Conservation (phyloP, 2,113 vertebrate genomes). For the Chelonoidis abingdonii region DNA sequence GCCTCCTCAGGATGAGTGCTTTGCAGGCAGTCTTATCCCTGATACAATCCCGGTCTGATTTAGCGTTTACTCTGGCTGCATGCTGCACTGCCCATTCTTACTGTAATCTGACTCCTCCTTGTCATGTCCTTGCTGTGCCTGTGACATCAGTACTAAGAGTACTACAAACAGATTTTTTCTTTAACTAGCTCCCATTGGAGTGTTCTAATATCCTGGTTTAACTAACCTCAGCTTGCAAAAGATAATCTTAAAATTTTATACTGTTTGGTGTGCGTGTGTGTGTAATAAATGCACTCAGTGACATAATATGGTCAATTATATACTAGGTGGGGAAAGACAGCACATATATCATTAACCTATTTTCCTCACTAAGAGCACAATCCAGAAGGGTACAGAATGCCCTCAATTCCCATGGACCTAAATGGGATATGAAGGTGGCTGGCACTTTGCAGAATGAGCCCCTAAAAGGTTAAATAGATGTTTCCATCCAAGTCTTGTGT, state of each 20-base stretch:
- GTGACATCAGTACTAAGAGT: constrained; percentile 85
- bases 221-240: background rate
- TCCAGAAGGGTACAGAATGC: background rate
- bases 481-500: background rate
- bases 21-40: constrained; percentile 72
- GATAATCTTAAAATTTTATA: background rate
- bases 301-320: constrained; percentile 61
- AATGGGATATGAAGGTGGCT: background rate
- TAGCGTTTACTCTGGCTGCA: constrained; percentile 79
- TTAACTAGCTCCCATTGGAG: constrained; percentile 10
- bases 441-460: background rate
- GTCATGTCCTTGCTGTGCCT: constrained; percentile 85
- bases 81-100: constrained; percentile 84
- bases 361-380: constrained; percentile 40
- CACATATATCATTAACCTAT: constrained; percentile 2
- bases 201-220: constrained; percentile 36
- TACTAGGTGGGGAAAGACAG: constrained; percentile 60
- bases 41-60: constrained; percentile 77
- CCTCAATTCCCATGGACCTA: background rate
- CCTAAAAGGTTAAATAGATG: background rate
- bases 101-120: constrained; percentile 91
- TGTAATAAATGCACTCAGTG: background rate
- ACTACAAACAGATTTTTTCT: constrained; percentile 78
- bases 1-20: constrained; percentile 75
- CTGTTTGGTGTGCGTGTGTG: background rate